Percentiles rank a stretch among this genome's conserved stretches.
phyloP scores from a whole-genome alignment of 2,888 invertebrate genomes.

The Noctua comes region DNA sequence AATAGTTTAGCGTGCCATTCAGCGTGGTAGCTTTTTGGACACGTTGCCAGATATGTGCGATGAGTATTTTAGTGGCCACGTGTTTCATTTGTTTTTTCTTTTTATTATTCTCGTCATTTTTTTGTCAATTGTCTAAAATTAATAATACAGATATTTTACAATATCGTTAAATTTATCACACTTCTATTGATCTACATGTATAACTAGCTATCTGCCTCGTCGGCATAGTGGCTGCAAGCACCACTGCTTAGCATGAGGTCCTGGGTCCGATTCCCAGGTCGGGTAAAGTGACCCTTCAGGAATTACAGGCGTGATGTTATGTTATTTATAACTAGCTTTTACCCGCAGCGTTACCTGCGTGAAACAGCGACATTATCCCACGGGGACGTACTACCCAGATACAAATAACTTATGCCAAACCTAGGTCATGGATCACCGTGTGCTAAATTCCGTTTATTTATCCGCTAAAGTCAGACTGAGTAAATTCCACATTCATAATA shows the following conservation, averaged over 20 bases:
- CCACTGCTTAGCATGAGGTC: no score
- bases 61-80: not conserved
- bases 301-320: no score
- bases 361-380: not conserved
- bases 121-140: not conserved
- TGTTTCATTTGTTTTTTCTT: not conserved
- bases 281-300: no score
- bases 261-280: no score
- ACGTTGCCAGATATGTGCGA: not conserved
- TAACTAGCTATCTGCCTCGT: no score
- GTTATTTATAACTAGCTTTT: not conserved
- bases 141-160: not conserved
- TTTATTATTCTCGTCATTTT: not conserved
- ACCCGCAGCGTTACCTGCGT: not conserved
- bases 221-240: no score
- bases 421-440: not conserved
- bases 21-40: slow-evolving; percentile 16
- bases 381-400: not conserved
- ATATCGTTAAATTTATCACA: no score
- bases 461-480: not conserved
- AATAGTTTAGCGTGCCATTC: slow-evolving; percentile 18
- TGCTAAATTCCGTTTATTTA: not conserved
- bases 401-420: not conserved
- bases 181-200: no score
- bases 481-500: not conserved